Conservation (phyloP, 2,797 vertebrate genomes). For the Siniperca obscura region DNA sequence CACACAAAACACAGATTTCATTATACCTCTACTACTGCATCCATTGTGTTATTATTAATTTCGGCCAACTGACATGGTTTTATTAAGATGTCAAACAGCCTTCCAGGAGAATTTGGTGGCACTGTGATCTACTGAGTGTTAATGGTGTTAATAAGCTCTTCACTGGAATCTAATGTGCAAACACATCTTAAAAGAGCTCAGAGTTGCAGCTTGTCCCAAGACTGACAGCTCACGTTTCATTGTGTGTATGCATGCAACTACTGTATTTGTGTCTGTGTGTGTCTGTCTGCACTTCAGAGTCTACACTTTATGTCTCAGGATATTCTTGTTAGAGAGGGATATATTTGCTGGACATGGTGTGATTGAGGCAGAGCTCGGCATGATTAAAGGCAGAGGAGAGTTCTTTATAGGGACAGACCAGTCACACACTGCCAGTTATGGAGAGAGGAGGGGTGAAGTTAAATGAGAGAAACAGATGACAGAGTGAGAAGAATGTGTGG, state of each 20-base stretch:
- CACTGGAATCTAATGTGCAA: slow-evolving; percentile 36
- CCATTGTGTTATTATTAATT: slow-evolving; percentile 18
- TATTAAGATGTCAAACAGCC: slow-evolving; percentile 34
- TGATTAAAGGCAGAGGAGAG: slow-evolving; percentile 20
- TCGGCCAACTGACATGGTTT: slow-evolving; percentile 19
- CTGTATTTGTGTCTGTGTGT: slow-evolving; percentile 35
- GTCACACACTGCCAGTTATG: slow-evolving; percentile 27
- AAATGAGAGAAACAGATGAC: slow-evolving; percentile 63
- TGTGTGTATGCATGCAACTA: slow-evolving; percentile 29
- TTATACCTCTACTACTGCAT: neutral
- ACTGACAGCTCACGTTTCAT: slow-evolving; percentile 57
- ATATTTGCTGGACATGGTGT: slow-evolving; percentile 36
- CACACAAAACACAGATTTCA: slow-evolving; percentile 12
- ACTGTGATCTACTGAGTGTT: slow-evolving; percentile 32
- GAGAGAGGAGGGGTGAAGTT: slow-evolving; percentile 24
- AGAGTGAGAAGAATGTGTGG: slow-evolving; percentile 14
- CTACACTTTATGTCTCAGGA: slow-evolving; percentile 37
- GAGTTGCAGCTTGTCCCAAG: slow-evolving; percentile 24
- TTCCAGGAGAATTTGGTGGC: slow-evolving; percentile 39
- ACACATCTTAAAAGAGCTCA: slow-evolving; percentile 63
- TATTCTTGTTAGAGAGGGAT: slow-evolving; percentile 51
- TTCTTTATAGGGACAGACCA: slow-evolving; percentile 37
- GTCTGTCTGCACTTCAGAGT: slow-evolving; percentile 31
- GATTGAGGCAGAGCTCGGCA: slow-evolving; percentile 11
- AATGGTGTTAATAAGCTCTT: slow-evolving; percentile 52